Evolutionary conservation across 2,888 invertebrate species (phyloP).

Genomic region (Cheilosia soror): DNA sequence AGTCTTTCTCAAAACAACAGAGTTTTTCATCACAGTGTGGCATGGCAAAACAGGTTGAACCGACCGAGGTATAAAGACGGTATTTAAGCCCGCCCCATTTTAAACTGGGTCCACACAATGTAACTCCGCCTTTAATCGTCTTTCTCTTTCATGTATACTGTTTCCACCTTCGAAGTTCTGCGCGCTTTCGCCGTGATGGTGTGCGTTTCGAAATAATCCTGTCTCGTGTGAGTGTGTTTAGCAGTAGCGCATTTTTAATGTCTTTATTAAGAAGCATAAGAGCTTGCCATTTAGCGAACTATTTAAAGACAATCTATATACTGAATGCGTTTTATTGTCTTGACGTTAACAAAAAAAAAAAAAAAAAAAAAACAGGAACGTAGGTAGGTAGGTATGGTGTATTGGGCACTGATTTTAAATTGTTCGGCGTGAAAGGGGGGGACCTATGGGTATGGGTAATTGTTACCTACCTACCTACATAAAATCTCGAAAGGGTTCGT

Average conservation of each 20-base stretch:
- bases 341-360: background rate
- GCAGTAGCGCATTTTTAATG: slow-evolving; percentile 61
- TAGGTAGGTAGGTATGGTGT: too few species aligned
- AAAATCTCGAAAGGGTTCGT: background rate
- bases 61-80: background rate
- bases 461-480: background rate
- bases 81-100: slow-evolving; percentile 48
- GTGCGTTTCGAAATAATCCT: slow-evolving; percentile 9
- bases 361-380: background rate
- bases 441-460: background rate
- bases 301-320: slow-evolving; percentile 38
- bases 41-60: slow-evolving; percentile 49
- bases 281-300: slow-evolving; percentile 54
- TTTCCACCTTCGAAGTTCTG: slow-evolving; percentile 7
- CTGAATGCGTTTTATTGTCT: slow-evolving; percentile 7
- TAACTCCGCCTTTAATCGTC: slow-evolving; percentile 36
- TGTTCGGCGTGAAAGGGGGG: too few species aligned
- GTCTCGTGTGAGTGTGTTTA: slow-evolving; percentile 12
- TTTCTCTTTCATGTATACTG: slow-evolving; percentile 25
- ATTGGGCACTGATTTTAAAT: too few species aligned
- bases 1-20: slow-evolving; percentile 4
- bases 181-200: background rate
- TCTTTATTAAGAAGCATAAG: slow-evolving; percentile 57
- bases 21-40: background rate
- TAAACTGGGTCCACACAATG: slow-evolving; percentile 19